Evolutionary conservation across 2,888 invertebrate genomes (phyloP), one percentile per base, ranked within the genome.

Genomic region (Leuctra nigra): DNA sequence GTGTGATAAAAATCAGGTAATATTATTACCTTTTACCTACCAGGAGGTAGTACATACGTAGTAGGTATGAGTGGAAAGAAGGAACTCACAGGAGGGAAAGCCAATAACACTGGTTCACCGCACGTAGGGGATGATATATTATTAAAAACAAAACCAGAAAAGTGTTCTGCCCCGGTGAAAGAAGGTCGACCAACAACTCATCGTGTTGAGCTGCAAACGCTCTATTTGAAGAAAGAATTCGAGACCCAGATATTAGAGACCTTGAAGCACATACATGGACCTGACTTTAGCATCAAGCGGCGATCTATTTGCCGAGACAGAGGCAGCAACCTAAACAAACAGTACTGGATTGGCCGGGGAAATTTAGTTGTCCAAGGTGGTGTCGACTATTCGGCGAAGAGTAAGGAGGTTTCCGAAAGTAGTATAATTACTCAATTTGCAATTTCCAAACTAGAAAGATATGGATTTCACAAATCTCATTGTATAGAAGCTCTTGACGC

Each of bases 281-380:
- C 82, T 59, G 72, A 74, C 63, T 80, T 78, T 62, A 71, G 67
- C 60, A 68, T 79, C 41, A 70, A 68, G 62, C 73, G 73, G 62
- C 68, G 67, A 4, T 73, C 73, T 16, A 69, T 70, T 47, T 77
- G 79, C 62, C 68, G 80, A 73, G 86, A 88, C 68, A 83, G 83
- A 68, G 82, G 81, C 16, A 76, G 80, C 18, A 83, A 83, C 63
- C 75, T 88, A 33, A 77, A 79, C 38, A 83, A 83, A 62, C 80
- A 83, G 20, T 89, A 83, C 69, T 88, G 89, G 88, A 78, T 86
- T 72, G 85, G 87, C 65, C 76, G 84, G 62, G 87, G 88, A 4
- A 84, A 83, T 64, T 76, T 90, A 9, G 77, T 88, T 9, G 84
- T 90, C 1, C 84, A 84, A 72, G 84, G 84, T 46, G 82, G 81